Conservation (phyloP, 1,140 invertebrate genomes). For the Drepana arcuata region DNA sequence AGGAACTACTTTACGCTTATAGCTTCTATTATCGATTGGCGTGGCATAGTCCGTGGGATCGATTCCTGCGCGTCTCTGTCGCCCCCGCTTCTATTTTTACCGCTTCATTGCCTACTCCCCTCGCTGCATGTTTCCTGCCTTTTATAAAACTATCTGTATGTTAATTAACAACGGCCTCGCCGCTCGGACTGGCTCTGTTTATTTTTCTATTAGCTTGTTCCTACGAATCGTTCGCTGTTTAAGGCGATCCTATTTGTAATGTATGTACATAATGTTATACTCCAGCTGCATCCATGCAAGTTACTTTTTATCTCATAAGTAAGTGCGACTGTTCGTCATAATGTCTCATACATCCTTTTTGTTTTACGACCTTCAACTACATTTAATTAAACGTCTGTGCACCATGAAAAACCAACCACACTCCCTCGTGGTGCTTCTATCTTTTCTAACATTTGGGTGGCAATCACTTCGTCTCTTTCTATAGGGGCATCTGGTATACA, state of each 20-base stretch:
- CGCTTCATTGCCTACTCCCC: constrained; percentile 68
- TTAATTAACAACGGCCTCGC: constrained; percentile 69
- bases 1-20: constrained; percentile 13
- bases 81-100: constrained; percentile 68
- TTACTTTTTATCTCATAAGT: too few species aligned
- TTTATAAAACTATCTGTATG: constrained; percentile 72
- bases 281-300: constrained; percentile 25
- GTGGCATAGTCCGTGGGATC: constrained; percentile 50
- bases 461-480: constrained; percentile 52
- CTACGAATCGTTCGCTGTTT: constrained; percentile 45
- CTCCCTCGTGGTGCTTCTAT: constrained; percentile 30
- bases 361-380: constrained; percentile 60
- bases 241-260: constrained; percentile 28
- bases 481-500: constrained; percentile 67
- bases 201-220: constrained; percentile 52
- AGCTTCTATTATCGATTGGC: constrained; percentile 56
- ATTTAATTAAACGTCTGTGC: constrained; percentile 60
- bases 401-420: constrained; percentile 49
- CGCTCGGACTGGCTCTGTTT: constrained; percentile 42
- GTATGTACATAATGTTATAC: constrained; percentile 9
- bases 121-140: constrained; percentile 62
- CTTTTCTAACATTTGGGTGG: constrained; percentile 36
- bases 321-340: constrained; percentile 22
- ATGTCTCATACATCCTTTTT: constrained; percentile 42
- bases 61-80: constrained; percentile 54